These are phyloP conservation scores for Paramormyrops kingsleyae DNA, from an alignment of 2,113 vertebrate species.

Conservation along the genomic window DNA sequence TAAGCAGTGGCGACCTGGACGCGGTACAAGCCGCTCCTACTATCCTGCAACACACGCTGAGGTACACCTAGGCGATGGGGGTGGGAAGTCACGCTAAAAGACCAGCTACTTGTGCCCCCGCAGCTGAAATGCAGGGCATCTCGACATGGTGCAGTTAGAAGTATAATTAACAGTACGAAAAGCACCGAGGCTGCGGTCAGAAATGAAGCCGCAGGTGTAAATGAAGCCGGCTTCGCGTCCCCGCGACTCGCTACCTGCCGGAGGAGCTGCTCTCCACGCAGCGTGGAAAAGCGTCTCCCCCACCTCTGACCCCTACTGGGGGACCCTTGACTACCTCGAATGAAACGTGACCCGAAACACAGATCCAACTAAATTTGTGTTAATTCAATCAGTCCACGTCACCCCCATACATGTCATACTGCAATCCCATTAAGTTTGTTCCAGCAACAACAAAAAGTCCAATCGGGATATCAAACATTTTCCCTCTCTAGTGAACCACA, in stretches of 20 bases:
- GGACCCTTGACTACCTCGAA: neutral
- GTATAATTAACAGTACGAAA: neutral
- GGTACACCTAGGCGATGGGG: neutral
- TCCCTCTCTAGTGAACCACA: neutral
- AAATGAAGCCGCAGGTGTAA: neutral
- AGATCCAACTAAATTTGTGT: neutral
- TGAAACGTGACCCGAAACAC: neutral
- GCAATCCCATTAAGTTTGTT: neutral
- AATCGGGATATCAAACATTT: neutral
- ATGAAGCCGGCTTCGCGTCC: neutral
- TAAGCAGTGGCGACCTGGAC: neutral
- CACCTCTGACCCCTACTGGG: neutral
- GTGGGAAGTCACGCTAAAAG: neutral
- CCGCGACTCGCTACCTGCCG: neutral
- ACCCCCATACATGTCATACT: neutral
- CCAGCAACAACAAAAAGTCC: neutral
- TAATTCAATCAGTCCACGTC: neutral
- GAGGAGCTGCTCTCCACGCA: neutral
- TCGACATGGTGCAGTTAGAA: neutral
- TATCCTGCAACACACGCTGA: neutral
- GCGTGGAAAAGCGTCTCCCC: neutral
- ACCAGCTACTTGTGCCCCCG: neutral
- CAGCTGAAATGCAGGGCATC: neutral
- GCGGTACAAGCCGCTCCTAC: neutral
- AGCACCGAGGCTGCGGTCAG: neutral